phyloP scores from a whole-genome alignment of 64 coral and sea anemone genomes.

The Astreopora myriophthalma region DNA sequence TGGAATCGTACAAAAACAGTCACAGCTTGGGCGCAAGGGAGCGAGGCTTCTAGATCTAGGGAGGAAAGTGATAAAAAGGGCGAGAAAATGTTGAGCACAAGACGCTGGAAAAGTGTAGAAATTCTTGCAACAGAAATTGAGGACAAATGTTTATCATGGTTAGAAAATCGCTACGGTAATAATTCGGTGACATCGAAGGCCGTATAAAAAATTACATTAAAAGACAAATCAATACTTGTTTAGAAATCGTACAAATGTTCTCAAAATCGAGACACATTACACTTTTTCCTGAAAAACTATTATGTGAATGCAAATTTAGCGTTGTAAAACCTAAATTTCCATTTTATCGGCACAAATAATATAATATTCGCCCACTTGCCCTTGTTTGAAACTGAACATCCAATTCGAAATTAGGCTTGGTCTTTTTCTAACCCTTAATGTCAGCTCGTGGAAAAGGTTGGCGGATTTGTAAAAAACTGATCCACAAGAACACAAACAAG shows the following conservation, averaged over 20 bases:
- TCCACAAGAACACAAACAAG: background rate
- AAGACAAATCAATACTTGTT: too few relatives aligned
- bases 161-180: constrained; percentile 23
- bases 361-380: too few relatives aligned
- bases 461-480: too few relatives aligned
- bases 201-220: too few relatives aligned
- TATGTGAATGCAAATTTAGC: constrained; percentile 8
- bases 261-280: background rate
- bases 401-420: background rate
- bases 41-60: background rate
- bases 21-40: background rate
- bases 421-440: too few relatives aligned
- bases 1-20: background rate
- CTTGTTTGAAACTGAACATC: background rate
- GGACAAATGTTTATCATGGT: constrained; percentile 14
- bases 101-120: constrained; percentile 24
- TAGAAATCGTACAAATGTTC: background rate
- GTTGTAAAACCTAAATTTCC: background rate
- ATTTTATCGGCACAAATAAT: background rate
- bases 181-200: background rate
- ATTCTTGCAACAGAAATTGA: constrained; percentile 18
- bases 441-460: too few relatives aligned
- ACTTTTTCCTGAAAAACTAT: background rate
- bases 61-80: background rate
- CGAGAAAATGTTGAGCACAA: background rate